Base-by-base conservation (phyloP, 1,140 invertebrate species). In the Capitella teleta region DNA sequence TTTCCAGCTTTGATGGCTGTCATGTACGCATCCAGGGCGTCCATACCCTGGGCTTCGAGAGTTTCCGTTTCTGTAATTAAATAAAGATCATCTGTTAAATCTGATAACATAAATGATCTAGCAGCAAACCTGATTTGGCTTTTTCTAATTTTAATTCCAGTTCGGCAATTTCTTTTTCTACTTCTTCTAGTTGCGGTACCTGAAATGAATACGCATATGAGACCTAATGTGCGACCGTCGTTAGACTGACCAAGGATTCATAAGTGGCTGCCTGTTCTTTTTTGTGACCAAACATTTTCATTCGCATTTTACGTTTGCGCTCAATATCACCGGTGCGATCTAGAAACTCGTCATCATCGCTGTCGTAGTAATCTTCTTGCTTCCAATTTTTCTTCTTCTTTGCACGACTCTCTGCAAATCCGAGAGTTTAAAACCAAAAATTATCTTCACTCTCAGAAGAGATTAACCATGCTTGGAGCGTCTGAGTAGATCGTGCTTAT, bases 311-410 rank as follows among this genome's bases (percentile, higher is more conserved):
- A 14, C 93, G 74, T 70, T 96, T 96, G 52, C 81, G 81, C 65
- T 95, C 90, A 26, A 97, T 80, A 43, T 82, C 81, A 5, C 94
- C 94, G 8, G 94, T 98, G 59, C 94, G 75, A 70, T 98, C 95
- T 44, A 94, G 77, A 74, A 87, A 98, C 16, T 85, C 86, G 68
- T 98, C 95, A 53, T 98, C 94, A 67, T 98, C 94, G n/a, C 87
- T 92, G 62, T 94, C 88, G 68, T 94, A 94, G 67, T 78, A 95
- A 74, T 95, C 89, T 64, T 91, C 83, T 30, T 88, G 86, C 63
- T 84, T 82, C 84, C 67, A 72, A 45, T 72, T 70, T 52, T 65
- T 70, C 25, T 57, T 44, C 53, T 70, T 72, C 19, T 59, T 57
- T 44, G 66, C 64, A 5, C 61, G 52, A 57, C 66, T 66, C 54